A percentile compares a stretch with the other conserved stretches of the same genome.
Conservation (phyloP, 1,140 invertebrate species). For the Bombus impatiens region DNA sequence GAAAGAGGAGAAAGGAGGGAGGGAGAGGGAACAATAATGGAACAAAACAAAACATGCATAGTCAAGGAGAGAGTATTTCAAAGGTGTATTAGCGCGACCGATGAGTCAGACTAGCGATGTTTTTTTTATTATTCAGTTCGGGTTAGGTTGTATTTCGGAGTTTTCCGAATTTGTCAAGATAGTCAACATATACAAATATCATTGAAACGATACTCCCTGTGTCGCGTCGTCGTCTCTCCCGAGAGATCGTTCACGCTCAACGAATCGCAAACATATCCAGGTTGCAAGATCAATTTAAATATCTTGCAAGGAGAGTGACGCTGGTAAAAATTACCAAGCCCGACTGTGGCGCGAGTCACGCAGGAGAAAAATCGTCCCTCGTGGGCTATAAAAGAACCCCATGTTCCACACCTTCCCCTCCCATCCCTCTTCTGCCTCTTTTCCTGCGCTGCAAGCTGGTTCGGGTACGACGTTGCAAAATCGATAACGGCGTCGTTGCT, state of each 20-base stretch:
- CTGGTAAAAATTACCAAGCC: conserved; percentile 37
- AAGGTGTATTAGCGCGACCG: conserved; percentile 15
- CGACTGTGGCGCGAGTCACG: conserved; percentile 1
- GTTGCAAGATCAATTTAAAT: conserved; percentile 64
- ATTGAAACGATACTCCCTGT: neutral
- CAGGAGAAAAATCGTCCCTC: conserved; percentile 62
- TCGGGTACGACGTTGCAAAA: conserved; percentile 65
- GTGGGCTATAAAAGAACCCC: conserved; percentile 65
- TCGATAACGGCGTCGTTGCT: conserved; percentile 66
- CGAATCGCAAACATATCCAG: conserved; percentile 64
- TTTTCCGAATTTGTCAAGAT: neutral
- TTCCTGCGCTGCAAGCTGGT: conserved; percentile 61
- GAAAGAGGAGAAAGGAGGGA: neutral
- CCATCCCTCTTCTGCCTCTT: conserved; percentile 39
- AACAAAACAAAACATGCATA: conserved; percentile 14
- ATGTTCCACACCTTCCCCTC: conserved; percentile 40
- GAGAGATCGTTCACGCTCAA: conserved; percentile 55
- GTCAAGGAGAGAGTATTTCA: conserved; percentile 29
- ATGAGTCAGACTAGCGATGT: conserved; percentile 56
- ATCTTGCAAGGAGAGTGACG: conserved; percentile 34
- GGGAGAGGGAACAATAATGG: neutral
- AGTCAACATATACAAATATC: neutral
- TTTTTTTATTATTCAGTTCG: conserved; percentile 54
- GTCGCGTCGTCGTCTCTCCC: neutral
- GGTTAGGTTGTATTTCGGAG: neutral